Base-by-base conservation (phyloP, 2,888 invertebrate species). In the Elegia similella region DNA sequence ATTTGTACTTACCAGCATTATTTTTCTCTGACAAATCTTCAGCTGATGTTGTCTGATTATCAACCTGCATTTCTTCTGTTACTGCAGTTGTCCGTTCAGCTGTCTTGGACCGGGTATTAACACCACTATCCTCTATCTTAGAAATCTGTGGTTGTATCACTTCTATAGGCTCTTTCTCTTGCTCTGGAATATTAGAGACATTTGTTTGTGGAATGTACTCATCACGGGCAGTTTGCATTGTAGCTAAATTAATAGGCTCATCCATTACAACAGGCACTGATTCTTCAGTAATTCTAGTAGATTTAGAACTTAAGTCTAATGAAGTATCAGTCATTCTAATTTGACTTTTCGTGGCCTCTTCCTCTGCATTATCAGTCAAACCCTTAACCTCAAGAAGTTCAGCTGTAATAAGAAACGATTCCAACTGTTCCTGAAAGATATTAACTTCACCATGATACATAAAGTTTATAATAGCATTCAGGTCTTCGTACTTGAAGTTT, bases 391-490 rank as follows among this genome's bases (percentile, higher is more conserved):
- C 95, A 69, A 96, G 83, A 62, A 95, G 84, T 80, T 96, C 96
- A 6, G 96, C 96, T 15, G 96, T 95, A 68, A 95, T 94, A 54
- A 96, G 89, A 85, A 96, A 96, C 59, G 95, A 95, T 65, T 95
- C 94, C 68, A 96, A 82, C 63, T 95, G 95, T 75, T 96, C 95
- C 78, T 96, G 96, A 68, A 95, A 94, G 47, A 96, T 95, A 69
- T 95, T 96, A 7, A 96, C 96, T 88, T 96, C 96, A 58, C 96
- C 96, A 80, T 94, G 95, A 73, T 96, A 96, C 95, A 96, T 96
- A 71, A 96, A 96, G 75, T 95, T 95, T 42, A 96, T 93, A 61
- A 96, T 93, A 12, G 96, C 95, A 73, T 94, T 94, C 68, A 96
- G 92, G 84, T 96, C 96, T 67, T 95, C 95, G 70, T 93, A 95